Evolutionary conservation across 30 jellyfish, hydroid and myxozoan genomes (phyloP).

Genomic region (Pseudorhiza aurosa): DNA sequence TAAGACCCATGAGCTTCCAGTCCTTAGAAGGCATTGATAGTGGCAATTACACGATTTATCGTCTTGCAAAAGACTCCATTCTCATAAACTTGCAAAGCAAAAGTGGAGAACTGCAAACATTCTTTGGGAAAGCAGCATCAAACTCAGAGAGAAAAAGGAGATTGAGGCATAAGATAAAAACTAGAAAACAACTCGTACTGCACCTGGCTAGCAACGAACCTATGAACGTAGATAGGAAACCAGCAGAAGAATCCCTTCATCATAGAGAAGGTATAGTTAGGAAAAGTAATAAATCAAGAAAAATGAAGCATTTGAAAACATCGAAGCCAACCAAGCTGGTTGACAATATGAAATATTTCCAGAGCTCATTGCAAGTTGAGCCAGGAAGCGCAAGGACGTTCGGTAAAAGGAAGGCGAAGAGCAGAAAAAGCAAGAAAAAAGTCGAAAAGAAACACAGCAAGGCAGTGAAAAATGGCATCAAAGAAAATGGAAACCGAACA

Average conservation of each 20-base stretch:
- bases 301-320: not conserved
- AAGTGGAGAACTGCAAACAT: conserved; percentile 45
- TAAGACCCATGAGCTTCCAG: not conserved
- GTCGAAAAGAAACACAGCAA: not conserved
- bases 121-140: conserved; percentile 22
- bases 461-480: not conserved
- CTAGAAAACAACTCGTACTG: not conserved
- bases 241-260: not conserved
- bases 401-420: not conserved
- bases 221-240: not conserved
- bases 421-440: not conserved
- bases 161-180: not conserved
- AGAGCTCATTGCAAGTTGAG: conserved; percentile 20
- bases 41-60: conserved; percentile 43
- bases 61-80: conserved; percentile 16
- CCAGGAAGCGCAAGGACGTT: conserved; percentile 9
- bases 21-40: conserved; percentile 44
- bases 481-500: conserved; percentile 16
- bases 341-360: conserved; percentile 22
- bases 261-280: not conserved
- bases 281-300: not conserved
- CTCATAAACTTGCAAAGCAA: conserved; percentile 53
- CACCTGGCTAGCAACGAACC: not conserved
- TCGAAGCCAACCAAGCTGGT: not conserved
- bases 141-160: not conserved